Evolutionary conservation across 2,797 vertebrate species (phyloP).

Genomic region (Allobates femoralis): DNA sequence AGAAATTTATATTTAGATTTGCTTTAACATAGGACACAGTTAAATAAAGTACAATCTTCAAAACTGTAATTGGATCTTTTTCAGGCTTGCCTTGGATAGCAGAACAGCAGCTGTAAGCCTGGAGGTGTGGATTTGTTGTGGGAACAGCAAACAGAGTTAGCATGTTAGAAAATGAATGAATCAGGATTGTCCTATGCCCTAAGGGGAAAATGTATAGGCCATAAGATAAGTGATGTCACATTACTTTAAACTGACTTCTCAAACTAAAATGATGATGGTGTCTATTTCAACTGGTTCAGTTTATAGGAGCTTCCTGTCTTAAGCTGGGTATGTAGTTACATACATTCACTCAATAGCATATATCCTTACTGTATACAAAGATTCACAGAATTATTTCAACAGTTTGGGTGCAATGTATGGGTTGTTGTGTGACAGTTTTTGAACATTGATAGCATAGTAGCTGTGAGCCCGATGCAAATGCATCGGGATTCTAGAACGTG

Average conservation of each 20-base stretch:
- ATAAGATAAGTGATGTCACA: conserved; percentile 8
- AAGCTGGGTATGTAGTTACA: no score
- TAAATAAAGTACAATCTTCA: neutral
- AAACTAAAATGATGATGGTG: neutral
- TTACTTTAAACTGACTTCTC: neutral
- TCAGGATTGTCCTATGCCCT: conserved; percentile 34
- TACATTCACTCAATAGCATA: no score
- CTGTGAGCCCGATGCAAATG: no score
- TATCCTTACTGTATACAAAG: no score
- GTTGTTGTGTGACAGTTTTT: no score
- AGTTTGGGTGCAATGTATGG: no score
- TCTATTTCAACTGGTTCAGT: neutral
- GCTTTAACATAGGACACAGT: conserved; percentile 3
- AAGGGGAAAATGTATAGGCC: conserved; percentile 1
- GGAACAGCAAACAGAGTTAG: conserved; percentile 57
- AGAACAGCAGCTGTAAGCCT: conserved; percentile 25
- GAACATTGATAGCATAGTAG: no score
- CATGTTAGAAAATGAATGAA: conserved; percentile 12
- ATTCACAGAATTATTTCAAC: no score
- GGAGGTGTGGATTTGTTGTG: conserved; percentile 42
- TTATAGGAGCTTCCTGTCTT: neutral
- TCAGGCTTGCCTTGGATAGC: neutral
- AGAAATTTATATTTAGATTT: conserved; percentile 12
- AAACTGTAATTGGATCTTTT: conserved; percentile 26
- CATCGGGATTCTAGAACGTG: no score